These are phyloP conservation scores for Bombus haemorrhoidalis DNA, from an alignment of 1,140 invertebrate species.

Conservation along the genomic window DNA sequence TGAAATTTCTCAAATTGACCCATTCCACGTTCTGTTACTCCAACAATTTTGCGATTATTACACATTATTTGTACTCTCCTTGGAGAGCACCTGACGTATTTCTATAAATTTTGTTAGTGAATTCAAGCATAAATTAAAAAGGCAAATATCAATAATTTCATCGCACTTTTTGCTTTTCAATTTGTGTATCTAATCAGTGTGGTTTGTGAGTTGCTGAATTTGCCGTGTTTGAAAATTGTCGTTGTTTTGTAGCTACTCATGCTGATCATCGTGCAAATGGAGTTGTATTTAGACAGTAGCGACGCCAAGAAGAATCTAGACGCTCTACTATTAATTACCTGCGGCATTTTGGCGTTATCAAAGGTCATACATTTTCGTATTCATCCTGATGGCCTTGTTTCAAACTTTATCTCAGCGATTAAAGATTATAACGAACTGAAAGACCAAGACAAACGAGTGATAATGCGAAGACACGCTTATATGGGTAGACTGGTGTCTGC, in stretches of 20 bases:
- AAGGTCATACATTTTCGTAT: conserved; percentile 37
- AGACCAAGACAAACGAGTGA: background rate
- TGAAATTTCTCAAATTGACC: too few relatives aligned
- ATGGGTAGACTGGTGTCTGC: conserved; percentile 20
- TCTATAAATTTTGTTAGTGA: too few relatives aligned
- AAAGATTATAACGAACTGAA: conserved; percentile 40
- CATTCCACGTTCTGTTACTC: too few relatives aligned
- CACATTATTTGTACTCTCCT: too few relatives aligned
- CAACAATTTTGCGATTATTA: too few relatives aligned
- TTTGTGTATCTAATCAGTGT: too few relatives aligned
- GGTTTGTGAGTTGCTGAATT: background rate
- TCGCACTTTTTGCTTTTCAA: too few relatives aligned
- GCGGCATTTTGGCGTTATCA: conserved; percentile 20
- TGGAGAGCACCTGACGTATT: too few relatives aligned
- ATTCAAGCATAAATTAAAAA: too few relatives aligned
- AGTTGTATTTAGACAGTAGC: conserved; percentile 36
- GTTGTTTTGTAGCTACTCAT: conserved; percentile 1
- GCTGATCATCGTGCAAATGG: background rate
- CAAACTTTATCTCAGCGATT: conserved; percentile 39
- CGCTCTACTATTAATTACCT: background rate
- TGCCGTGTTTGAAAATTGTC: background rate
- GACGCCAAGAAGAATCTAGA: conserved; percentile 35
- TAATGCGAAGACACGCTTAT: conserved; percentile 37
- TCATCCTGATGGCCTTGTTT: background rate
- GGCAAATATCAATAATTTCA: too few relatives aligned